Evolutionary conservation across 1,140 invertebrate genomes (phyloP).

Genomic region (Drosophila aff.): DNA sequence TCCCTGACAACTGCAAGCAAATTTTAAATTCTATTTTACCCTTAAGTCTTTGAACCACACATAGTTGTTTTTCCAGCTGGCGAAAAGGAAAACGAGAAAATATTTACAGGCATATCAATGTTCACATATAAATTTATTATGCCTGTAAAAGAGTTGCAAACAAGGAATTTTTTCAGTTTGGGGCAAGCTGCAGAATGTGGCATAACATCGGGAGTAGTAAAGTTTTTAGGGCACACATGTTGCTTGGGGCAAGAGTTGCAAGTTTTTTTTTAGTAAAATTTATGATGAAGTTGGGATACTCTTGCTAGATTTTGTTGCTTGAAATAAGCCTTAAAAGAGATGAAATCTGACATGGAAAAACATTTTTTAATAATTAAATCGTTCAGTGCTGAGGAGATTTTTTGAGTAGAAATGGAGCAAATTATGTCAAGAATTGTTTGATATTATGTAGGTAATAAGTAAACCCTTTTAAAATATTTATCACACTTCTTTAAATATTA

Average conservation of each 20-base stretch:
- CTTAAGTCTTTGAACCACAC: not conserved
- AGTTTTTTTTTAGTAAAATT: not conserved
- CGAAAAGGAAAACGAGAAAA: slow-evolving; percentile 21
- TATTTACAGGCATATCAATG: slow-evolving; percentile 68
- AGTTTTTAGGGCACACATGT: slow-evolving; percentile 53
- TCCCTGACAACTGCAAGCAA: slow-evolving; percentile 13
- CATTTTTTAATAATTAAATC: not conserved
- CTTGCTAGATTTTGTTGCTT: not conserved
- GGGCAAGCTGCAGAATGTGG: slow-evolving; percentile 22
- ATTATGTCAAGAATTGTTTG: too few species aligned
- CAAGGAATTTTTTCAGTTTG: slow-evolving; percentile 16
- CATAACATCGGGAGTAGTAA: slow-evolving; percentile 24
- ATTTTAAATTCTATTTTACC: slow-evolving; percentile 25
- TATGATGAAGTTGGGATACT: slow-evolving; percentile 6
- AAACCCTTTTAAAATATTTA: not conserved
- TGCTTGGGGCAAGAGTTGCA: slow-evolving; percentile 28
- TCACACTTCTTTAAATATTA: not conserved
- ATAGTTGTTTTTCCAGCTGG: slow-evolving; percentile 14
- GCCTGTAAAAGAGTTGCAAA: slow-evolving; percentile 53
- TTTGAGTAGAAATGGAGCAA: not conserved
- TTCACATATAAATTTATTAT: slow-evolving; percentile 73
- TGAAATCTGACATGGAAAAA: not conserved
- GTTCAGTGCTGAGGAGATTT: not conserved
- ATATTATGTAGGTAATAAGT: not conserved
- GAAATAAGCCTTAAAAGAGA: not conserved